Evolutionary conservation across 2,113 vertebrate genomes (phyloP).

Genomic region (Mobula birostris): DNA sequence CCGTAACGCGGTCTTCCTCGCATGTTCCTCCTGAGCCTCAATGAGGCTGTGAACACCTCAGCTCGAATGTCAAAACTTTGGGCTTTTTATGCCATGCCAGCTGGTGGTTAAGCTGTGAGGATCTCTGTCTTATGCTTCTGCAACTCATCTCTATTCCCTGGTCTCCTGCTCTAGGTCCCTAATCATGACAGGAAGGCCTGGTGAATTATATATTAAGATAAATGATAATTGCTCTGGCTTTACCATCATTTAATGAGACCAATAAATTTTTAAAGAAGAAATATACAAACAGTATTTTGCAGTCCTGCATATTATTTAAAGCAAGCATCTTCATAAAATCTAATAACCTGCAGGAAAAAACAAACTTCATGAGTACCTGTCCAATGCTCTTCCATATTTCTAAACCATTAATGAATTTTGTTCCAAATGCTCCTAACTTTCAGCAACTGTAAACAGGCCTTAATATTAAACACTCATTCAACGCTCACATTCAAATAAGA

Average conservation of each 20-base stretch:
- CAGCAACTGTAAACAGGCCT: neutral
- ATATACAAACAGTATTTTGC: slow-evolving; percentile 76
- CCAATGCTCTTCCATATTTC: neutral
- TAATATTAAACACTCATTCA: neutral
- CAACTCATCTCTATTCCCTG: slow-evolving; percentile 54
- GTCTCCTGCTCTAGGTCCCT: slow-evolving; percentile 69
- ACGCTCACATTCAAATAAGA: neutral
- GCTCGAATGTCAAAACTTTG: slow-evolving; percentile 56
- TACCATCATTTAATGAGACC: slow-evolving; percentile 86
- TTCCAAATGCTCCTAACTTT: neutral
- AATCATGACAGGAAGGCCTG: slow-evolving; percentile 82
- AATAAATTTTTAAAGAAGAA: slow-evolving; percentile 96
- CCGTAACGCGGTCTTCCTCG: slow-evolving; percentile 53
- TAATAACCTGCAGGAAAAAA: neutral
- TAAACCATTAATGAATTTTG: neutral
- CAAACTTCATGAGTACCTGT: neutral
- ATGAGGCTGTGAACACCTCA: slow-evolving; percentile 56
- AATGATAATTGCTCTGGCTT: slow-evolving; percentile 96
- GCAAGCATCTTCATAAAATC: neutral
- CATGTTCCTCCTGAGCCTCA: slow-evolving; percentile 59
- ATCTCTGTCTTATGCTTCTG: slow-evolving; percentile 48
- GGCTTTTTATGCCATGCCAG: slow-evolving; percentile 50
- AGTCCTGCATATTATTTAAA: neutral
- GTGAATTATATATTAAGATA: slow-evolving; percentile 99
- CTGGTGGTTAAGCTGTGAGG: slow-evolving; percentile 46